Evolutionary conservation across 2,797 vertebrate genomes (phyloP).

Genomic region (Sardinella longiceps): DNA sequence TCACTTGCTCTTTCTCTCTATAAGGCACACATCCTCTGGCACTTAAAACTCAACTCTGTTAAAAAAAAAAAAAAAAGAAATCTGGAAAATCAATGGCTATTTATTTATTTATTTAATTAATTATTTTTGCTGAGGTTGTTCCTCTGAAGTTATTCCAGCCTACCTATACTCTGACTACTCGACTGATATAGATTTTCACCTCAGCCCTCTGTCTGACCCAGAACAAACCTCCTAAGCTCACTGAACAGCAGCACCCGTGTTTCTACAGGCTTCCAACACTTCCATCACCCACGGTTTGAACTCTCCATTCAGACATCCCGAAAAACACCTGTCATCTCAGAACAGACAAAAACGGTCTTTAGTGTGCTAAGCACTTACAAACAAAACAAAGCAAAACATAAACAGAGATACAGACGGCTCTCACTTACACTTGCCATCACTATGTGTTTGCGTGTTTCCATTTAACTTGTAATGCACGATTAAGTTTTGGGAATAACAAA

Average conservation of each 20-base stretch:
- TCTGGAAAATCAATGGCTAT: background rate
- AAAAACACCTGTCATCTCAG: background rate
- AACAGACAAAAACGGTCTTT: background rate
- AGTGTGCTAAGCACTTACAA: background rate
- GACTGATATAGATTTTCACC: conserved; percentile 3
- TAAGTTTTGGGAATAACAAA: too few species aligned
- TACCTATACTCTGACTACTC: background rate
- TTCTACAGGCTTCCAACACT: background rate
- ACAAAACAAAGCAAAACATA: background rate
- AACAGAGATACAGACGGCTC: background rate
- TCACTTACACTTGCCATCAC: background rate
- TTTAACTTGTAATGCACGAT: too few species aligned
- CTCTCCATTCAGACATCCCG: background rate
- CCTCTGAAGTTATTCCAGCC: background rate
- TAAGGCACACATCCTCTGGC: background rate
- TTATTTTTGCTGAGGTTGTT: background rate
- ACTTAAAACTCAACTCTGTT: too few species aligned
- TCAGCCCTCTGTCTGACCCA: background rate
- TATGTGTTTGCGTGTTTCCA: background rate
- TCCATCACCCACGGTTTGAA: background rate
- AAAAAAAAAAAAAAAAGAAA: background rate
- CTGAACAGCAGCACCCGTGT: background rate
- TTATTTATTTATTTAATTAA: background rate
- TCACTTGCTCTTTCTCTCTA: background rate
- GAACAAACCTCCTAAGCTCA: background rate